Conservation (phyloP, 2,888 invertebrate species). For the Malthinus flaveolus region DNA sequence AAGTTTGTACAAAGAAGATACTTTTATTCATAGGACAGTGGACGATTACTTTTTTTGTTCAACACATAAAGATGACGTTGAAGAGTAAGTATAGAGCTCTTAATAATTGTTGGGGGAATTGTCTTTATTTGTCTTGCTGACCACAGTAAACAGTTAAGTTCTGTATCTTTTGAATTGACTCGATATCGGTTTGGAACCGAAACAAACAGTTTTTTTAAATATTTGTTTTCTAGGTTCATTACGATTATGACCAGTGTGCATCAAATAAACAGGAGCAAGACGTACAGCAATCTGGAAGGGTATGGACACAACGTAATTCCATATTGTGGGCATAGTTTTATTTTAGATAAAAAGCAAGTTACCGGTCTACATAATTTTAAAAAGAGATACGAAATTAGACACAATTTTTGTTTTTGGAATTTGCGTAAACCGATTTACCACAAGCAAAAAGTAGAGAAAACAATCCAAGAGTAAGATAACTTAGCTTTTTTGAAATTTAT, state of each 20-base stretch:
- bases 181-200: too few relatives aligned
- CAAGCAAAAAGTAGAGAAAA: not conserved
- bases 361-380: conserved; percentile 12
- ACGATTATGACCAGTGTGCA: conserved; percentile 15
- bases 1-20: conserved; percentile 15
- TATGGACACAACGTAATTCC: conserved; percentile 9
- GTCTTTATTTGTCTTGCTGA: too few relatives aligned
- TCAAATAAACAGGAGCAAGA: conserved; percentile 15
- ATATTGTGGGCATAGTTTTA: conserved; percentile 24
- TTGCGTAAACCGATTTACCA: conserved; percentile 2
- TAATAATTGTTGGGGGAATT: not conserved
- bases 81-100: conserved; percentile 8
- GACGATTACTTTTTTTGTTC: conserved; percentile 32
- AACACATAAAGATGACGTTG: conserved; percentile 13
- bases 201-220: not conserved
- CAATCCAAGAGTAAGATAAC: conserved; percentile 2
- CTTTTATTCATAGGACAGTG: conserved; percentile 25
- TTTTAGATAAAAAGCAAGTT: conserved; percentile 19
- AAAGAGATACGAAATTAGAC: conserved; percentile 10
- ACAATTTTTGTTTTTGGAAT: conserved; percentile 22
- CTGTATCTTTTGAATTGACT: too few relatives aligned
- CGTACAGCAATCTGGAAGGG: conserved; percentile 16
- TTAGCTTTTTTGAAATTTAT: not conserved
- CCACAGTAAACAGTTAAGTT: too few relatives aligned
- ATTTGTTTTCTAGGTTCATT: conserved; percentile 15